Evolutionary conservation across 2,797 vertebrate genomes (phyloP), one percentile per base, ranked within the genome.

Genomic region (Cottoperca gobio): DNA sequence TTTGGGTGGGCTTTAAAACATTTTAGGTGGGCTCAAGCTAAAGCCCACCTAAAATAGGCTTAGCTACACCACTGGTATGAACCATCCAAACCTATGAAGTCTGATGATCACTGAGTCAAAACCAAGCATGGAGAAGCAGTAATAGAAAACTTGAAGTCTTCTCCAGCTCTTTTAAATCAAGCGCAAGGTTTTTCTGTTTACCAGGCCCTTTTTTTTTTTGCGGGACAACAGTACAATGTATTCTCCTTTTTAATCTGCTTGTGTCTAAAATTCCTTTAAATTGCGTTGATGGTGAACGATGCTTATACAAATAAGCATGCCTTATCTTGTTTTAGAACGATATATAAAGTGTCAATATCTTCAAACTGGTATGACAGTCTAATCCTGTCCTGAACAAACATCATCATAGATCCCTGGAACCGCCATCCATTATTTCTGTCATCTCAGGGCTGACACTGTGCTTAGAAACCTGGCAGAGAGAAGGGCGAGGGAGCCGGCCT

Each of bases 381-480:
- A 10, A 59, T 57, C 42, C n/a, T 70, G 17, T 16, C 13, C 28
- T 68, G 50, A 79, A 78, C 74, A 72, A 63, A 73, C 50, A n/a
- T 28, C 37, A 65, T 71, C 55, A 60, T 37, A 33, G 57, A 84
- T 72, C 58, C 50, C 85, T 84, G 46, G 81, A 79, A 62, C 8
- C 73, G 64, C 48, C 46, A 76, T 72, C 62, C 64, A 74, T 85
- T 82, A 70, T 72, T 79, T 68, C 62, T 78, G 65, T 82, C 78
- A 71, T 81, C 80, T 84, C 62, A 78, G 24, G 65, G 81, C 63
- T 58, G 77, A 67, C n/a, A 62, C 84, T 73, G 73, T 19, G 57
- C 77, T 85, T 81, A 86, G 84, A 89, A 91, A 86, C 76, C 89
- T 91, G 85, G 88, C 88, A 83, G 53, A 80, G 66, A 79, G 55